phyloP scores from a whole-genome alignment of 2,888 invertebrate species.

The Dendrolimus pini region DNA sequence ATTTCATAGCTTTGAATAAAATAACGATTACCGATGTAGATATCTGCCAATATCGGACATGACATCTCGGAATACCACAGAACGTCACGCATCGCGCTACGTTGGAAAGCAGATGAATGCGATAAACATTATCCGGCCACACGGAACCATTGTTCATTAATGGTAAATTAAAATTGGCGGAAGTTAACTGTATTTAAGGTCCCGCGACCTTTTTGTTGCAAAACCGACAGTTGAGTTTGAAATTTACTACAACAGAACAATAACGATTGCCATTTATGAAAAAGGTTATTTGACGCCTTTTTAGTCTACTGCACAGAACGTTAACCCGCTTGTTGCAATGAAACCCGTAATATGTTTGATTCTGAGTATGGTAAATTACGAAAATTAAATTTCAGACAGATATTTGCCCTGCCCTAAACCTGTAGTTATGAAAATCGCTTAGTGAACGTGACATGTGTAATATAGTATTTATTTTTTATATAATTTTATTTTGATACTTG shows the following conservation, averaged over 20 bases:
- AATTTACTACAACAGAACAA: conserved; percentile 13
- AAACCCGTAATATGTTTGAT: too few species aligned
- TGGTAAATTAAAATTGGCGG: conserved; percentile 41
- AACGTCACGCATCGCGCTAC: conserved; percentile 43
- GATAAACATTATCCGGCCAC: conserved; percentile 36
- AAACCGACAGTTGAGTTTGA: conserved; percentile 3
- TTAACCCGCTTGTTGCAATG: too few species aligned
- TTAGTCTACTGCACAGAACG: too few species aligned
- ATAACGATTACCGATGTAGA: conserved; percentile 13
- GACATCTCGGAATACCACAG: conserved; percentile 45
- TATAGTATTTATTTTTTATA: too few species aligned
- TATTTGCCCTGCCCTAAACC: too few species aligned
- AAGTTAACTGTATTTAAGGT: conserved; percentile 32
- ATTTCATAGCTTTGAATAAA: neutral
- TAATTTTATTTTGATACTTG: too few species aligned
- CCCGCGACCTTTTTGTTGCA: conserved; percentile 2
- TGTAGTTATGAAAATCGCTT: too few species aligned
- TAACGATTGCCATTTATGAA: too few species aligned
- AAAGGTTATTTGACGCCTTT: too few species aligned
- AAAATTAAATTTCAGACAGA: too few species aligned
- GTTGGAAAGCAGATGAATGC: conserved; percentile 31
- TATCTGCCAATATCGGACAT: conserved; percentile 15
- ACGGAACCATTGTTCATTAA: conserved; percentile 36
- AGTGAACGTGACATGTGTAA: too few species aligned
- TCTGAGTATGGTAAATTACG: too few species aligned